A percentile compares a stretch with the other conserved stretches of the same genome.
phyloP scores from a whole-genome alignment of 2,113 vertebrate species.

The Microcebus tavaratra region DNA sequence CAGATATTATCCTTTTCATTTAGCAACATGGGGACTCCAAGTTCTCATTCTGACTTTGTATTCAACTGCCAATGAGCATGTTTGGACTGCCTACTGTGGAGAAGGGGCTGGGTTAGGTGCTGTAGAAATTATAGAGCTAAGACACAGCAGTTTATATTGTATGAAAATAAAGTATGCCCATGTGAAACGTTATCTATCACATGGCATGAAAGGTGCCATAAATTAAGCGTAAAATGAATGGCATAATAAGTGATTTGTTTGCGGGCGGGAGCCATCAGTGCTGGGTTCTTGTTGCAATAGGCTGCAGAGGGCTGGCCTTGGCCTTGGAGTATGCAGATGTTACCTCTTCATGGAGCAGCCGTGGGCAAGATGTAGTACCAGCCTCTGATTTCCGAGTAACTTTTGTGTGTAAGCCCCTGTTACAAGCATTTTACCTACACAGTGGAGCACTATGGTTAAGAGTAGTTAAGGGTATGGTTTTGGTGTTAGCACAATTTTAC shows the following conservation, averaged over 20 bases:
- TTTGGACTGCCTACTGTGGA: not conserved
- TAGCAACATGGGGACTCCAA: no score
- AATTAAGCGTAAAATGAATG: not conserved
- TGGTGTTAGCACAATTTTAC: not conserved
- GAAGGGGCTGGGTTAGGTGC: not conserved
- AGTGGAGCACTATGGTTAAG: not conserved
- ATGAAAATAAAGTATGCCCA: not conserved
- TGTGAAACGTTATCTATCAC: not conserved
- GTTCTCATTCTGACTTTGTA: not conserved
- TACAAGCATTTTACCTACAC: not conserved
- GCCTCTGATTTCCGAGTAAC: not conserved
- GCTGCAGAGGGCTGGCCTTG: not conserved
- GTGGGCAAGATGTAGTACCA: not conserved
- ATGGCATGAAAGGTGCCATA: not conserved
- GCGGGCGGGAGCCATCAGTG: not conserved
- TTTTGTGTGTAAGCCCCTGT: not conserved
- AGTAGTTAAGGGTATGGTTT: not conserved
- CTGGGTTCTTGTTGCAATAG: not conserved
- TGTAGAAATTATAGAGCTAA: not conserved
- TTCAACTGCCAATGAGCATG: not conserved
- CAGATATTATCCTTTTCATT: not conserved
- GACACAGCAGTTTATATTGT: not conserved
- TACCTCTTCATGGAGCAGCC: not conserved
- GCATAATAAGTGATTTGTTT: not conserved
- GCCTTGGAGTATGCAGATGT: not conserved